A percentile compares a stretch with the other conserved stretches of the same genome.
phyloP scores from a whole-genome alignment of 2,113 vertebrate genomes.

The Saimiri boliviensis region DNA sequence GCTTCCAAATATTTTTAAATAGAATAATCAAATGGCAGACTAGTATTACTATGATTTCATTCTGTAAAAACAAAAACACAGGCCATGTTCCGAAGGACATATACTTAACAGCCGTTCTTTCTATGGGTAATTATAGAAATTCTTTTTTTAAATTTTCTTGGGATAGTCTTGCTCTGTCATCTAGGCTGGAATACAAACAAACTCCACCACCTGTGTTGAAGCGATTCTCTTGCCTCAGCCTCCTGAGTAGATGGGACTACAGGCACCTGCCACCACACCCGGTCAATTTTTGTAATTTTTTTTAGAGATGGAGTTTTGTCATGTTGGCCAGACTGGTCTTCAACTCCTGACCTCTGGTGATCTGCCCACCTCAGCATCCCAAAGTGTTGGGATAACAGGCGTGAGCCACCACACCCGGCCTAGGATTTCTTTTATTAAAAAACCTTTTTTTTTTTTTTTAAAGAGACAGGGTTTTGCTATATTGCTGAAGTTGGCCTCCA shows the following conservation, averaged over 20 bases:
- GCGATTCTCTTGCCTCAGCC: not conserved
- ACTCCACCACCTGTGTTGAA: not conserved
- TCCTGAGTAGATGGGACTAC: not conserved
- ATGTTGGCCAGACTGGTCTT: too few relatives aligned
- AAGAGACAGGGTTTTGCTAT: not conserved
- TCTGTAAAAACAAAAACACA: not conserved
- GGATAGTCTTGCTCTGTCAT: not conserved
- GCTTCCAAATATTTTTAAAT: not conserved
- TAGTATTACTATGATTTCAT: not conserved
- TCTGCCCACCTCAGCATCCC: too few relatives aligned
- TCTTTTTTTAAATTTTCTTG: not conserved
- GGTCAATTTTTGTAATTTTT: too few relatives aligned
- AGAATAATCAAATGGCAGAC: not conserved
- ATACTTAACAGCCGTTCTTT: not conserved
- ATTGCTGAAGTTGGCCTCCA: not conserved
- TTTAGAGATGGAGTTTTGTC: too few relatives aligned
- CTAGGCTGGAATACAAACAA: not conserved
- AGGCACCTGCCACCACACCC: too few relatives aligned
- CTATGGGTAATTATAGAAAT: not conserved
- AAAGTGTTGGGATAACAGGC: too few relatives aligned
- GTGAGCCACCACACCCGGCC: too few relatives aligned
- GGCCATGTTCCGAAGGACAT: not conserved
- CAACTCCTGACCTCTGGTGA: too few relatives aligned
- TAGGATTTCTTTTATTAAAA: too few relatives aligned
- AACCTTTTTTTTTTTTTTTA: too few relatives aligned